Percentiles rank a stretch among this genome's conserved stretches.
Evolutionary conservation across 2,797 vertebrate genomes (phyloP).

Genomic region (Melanotaenia maccullochi): DNA sequence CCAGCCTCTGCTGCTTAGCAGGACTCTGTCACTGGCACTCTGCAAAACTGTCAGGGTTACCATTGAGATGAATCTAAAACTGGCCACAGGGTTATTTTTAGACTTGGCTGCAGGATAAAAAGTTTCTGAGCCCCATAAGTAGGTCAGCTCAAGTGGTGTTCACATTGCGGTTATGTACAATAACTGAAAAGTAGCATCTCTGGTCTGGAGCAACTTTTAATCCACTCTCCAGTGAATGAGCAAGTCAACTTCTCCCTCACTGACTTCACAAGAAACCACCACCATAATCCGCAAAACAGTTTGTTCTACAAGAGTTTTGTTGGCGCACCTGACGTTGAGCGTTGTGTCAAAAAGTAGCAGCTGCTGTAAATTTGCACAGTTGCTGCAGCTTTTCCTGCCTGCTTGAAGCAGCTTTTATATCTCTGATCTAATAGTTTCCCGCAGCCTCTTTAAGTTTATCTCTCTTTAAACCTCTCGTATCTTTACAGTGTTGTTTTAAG

Average conservation of each 20-base stretch:
- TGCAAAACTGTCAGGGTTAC: conserved; percentile 81
- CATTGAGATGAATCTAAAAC: conserved; percentile 81
- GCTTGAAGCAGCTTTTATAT: conserved; percentile 29
- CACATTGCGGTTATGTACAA: conserved; percentile 83
- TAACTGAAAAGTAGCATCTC: conserved; percentile 80
- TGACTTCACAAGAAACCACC: conserved; percentile 40
- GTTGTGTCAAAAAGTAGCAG: conserved; percentile 34
- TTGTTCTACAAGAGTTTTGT: conserved; percentile 59
- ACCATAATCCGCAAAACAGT: conserved; percentile 55
- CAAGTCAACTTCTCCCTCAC: conserved; percentile 57
- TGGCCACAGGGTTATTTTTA: conserved; percentile 84
- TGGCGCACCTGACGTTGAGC: conserved; percentile 25
- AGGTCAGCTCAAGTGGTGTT: conserved; percentile 83
- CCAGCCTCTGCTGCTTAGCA: conserved; percentile 67
- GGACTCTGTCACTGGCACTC: conserved; percentile 76
- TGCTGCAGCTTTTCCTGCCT: conserved; percentile 12
- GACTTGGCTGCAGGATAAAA: conserved; percentile 83
- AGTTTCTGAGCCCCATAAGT: conserved; percentile 84
- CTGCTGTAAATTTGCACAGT: conserved; percentile 37
- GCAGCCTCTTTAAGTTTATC: background rate
- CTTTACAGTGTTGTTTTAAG: background rate
- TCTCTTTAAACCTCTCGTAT: conserved; percentile 10
- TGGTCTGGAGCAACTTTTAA: conserved; percentile 78
- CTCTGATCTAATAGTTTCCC: conserved; percentile 29
- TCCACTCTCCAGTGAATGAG: conserved; percentile 71